These are phyloP conservation scores for Protophormia terraenovae DNA, from an alignment of 2,888 invertebrate species.

Conservation along the genomic window DNA sequence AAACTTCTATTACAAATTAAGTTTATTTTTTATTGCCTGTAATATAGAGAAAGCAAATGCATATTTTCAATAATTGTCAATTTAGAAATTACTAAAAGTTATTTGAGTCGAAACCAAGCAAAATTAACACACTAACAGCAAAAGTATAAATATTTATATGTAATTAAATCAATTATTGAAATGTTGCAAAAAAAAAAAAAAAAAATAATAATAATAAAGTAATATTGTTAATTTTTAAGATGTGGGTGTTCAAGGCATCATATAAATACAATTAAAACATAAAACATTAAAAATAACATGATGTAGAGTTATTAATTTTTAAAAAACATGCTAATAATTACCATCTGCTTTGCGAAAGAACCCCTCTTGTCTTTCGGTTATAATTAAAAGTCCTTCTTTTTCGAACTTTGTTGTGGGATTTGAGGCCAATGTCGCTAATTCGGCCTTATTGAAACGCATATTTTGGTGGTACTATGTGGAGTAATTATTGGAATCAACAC, in stretches of 20 bases:
- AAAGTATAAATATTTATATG: too few species aligned
- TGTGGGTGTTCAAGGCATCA: background rate
- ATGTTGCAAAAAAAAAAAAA: too few species aligned
- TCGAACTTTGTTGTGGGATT: conserved; percentile 94
- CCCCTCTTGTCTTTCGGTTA: conserved; percentile 94
- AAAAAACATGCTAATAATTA: conserved; percentile 78
- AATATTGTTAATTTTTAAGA: background rate
- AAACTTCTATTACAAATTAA: too few species aligned
- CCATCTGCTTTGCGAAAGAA: conserved; percentile 96
- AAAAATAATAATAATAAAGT: too few species aligned
- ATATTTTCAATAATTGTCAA: background rate
- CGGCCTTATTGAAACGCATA: conserved; percentile 96
- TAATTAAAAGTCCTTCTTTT: conserved; percentile 92
- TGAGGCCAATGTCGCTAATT: conserved; percentile 91
- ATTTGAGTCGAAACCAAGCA: too few species aligned
- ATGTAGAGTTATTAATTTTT: background rate
- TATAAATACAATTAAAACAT: background rate
- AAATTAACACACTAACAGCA: too few species aligned
- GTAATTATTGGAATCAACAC: conserved; percentile 32
- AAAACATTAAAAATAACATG: too few species aligned
- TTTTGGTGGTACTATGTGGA: conserved; percentile 67
- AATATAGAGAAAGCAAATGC: background rate
- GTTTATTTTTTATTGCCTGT: too few species aligned
- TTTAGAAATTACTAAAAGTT: too few species aligned
- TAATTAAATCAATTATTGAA: background rate